Evolutionary conservation across 1,140 invertebrate genomes (phyloP), one percentile per base, ranked within the genome.

Genomic region (Halictus rubicundus): DNA sequence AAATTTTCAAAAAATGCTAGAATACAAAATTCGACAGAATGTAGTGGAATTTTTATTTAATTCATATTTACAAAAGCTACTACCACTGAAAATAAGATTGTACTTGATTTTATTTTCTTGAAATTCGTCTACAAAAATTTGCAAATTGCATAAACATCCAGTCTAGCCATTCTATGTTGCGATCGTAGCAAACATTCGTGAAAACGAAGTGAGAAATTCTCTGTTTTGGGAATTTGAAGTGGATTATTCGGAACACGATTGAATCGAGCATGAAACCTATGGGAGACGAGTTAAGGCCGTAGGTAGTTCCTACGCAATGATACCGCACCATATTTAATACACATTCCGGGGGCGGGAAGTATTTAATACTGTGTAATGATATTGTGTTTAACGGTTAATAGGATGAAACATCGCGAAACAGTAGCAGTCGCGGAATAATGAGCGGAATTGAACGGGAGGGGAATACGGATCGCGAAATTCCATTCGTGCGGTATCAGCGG

Each of bases 321-420:
- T 32, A 63, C 7, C 5, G 5, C 32, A 21, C 1, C 12, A 25
- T 25, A 19, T 25, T 52, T 12, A 37, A 66, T 65, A 25, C 1
- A 54, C 32, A 49, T 65, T 65, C 46, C 49, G 19, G 39, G 39
- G 39, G 23, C 42, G 57, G 16, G 6, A 27, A 32, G 27, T 54
- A 39, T 52, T 65, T 65, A 25, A 66, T 52, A 25, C 46, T 19
- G 42, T 25, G 16, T 74, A 54, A 65, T 74, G 27, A 74, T 74
- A 46, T 68, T 16, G n/a, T 16, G 23, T 75, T 75, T 42, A 75
- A 68, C 6, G 37, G 16, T 68, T 68, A 57, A 68, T 68, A 37
- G 39, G 46, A 54, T 57, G 61, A 75, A 75, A 75, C 66, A 75
- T 68, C n/a, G 73, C 32, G 63, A 42, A 75, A 75, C 73, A 57